A percentile compares a stretch with the other conserved stretches of the same genome.
These are phyloP conservation scores for Stegodyphus dumicola DNA, from an alignment of 1,140 invertebrate species.

Conservation along the genomic window DNA sequence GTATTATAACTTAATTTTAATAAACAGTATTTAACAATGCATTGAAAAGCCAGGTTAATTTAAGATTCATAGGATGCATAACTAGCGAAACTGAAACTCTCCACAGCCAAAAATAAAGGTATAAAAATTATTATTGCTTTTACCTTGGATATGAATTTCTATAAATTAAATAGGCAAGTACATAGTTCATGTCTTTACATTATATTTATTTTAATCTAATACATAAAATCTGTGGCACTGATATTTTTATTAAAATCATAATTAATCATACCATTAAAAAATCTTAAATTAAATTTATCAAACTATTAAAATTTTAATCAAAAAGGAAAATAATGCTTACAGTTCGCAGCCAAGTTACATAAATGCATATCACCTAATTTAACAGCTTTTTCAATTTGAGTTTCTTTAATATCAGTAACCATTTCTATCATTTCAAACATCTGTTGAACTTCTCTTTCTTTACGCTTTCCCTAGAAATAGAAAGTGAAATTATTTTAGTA, in stretches of 20 bases:
- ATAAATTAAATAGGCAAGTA: too few species aligned
- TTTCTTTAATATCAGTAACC: slow-evolving; percentile 80
- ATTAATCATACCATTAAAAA: too few species aligned
- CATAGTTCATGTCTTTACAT: too few species aligned
- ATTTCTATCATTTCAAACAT: slow-evolving; percentile 82
- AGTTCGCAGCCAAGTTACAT: slow-evolving; percentile 75
- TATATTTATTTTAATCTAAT: too few species aligned
- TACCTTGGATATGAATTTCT: background rate
- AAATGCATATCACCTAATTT: slow-evolving; percentile 74
- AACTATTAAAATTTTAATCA: background rate
- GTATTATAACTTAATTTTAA: too few species aligned
- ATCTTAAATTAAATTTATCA: background rate
- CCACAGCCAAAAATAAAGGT: background rate
- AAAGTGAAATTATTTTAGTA: too few species aligned
- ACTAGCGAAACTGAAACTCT: background rate
- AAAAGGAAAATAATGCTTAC: slow-evolving; percentile 30
- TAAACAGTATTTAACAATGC: too few species aligned
- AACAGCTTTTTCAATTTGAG: slow-evolving; percentile 75
- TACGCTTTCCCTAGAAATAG: slow-evolving; percentile 75
- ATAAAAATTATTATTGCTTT: background rate
- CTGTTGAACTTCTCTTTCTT: slow-evolving; percentile 81
- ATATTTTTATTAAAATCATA: too few species aligned
- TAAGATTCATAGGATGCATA: too few species aligned
- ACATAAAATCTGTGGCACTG: too few species aligned
- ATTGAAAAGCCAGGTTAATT: too few species aligned